Evolutionary conservation across 1,140 invertebrate genomes (phyloP).

Genomic region (Drosophila willistoni): DNA sequence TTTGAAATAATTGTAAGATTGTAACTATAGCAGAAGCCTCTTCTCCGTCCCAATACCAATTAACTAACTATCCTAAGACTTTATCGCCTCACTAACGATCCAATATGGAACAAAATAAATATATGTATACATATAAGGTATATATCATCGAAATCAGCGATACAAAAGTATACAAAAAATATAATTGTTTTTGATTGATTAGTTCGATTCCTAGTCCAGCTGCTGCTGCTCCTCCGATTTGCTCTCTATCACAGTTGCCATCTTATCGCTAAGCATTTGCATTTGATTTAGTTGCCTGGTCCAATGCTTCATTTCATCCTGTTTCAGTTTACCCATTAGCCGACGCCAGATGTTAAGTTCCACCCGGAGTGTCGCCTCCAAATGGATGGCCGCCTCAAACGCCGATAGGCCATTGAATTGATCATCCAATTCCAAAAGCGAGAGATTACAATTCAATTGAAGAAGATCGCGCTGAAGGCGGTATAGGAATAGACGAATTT

Average conservation of each 20-base stretch:
- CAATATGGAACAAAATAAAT: conserved; percentile 1
- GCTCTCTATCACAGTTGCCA: conserved; percentile 44
- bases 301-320: neutral
- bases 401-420: conserved; percentile 7
- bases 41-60: neutral
- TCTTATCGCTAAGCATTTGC: conserved; percentile 54
- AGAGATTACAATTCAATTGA: conserved; percentile 53
- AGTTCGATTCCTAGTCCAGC: neutral
- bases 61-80: neutral
- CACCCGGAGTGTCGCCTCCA: conserved; percentile 48
- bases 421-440: conserved; percentile 25
- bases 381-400: conserved; percentile 17
- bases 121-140: neutral
- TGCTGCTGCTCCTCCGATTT: conserved; percentile 8
- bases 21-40: too few species aligned
- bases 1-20: too few species aligned
- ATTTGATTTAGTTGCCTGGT: conserved; percentile 30
- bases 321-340: neutral
- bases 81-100: neutral
- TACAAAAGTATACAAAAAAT: neutral
- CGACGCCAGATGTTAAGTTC: conserved; percentile 43
- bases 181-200: neutral
- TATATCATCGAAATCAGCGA: neutral
- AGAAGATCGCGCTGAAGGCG: conserved; percentile 50
- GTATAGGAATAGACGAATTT: conserved; percentile 44